Evolutionary conservation across 2,888 invertebrate genomes (phyloP), one percentile per base, ranked within the genome.

Genomic region (Slavum lentiscoides): DNA sequence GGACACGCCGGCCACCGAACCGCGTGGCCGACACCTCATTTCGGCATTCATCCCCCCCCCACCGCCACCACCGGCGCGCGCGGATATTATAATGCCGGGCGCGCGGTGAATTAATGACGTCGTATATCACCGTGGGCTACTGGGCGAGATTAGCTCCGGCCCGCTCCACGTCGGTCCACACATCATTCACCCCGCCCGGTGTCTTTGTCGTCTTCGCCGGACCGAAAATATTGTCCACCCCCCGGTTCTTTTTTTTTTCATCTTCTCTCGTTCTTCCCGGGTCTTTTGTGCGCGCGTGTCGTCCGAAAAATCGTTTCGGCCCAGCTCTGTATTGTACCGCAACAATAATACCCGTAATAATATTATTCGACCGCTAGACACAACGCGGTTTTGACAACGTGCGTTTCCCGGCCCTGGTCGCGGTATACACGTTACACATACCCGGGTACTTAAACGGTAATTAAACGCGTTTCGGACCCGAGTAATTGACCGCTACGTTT

Each of bases 171-270:
- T 30, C 30, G 30, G 77, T 70, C 53, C 61, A 53, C 61, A 53
- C 68, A 80, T 80, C 77, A 64, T 80, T 80, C 77, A 64, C 70
- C 62, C 70, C 62, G 70, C 30, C 30, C 62, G 70, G 77, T 64
- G 77, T 70, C 77, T 70, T 64, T 80, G 77, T 80, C 77, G 70
- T 80, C 77, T 80, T 80, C 70, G 70, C 30, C 30, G 66, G 59
- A 21, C 64, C 70, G 64, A 80, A 80, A 80, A 77, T 77, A 77
- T 77, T 49, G 17, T 64, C 76, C n/a, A n/a, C 67, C 58, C 30
- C 30, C 2, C 2, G 30, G 30, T 30, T 30, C 4, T 30, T 30
- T 30, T 30, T 30, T 30, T 30, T 30, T 30, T 30, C 30, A 11
- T 69, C 69, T 62, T 77, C 64, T 55, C 61, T 62, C 55, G 6